These are phyloP conservation scores for Tetrax tetrax DNA, from an alignment of 2,113 vertebrate genomes.

Conservation along the genomic window DNA sequence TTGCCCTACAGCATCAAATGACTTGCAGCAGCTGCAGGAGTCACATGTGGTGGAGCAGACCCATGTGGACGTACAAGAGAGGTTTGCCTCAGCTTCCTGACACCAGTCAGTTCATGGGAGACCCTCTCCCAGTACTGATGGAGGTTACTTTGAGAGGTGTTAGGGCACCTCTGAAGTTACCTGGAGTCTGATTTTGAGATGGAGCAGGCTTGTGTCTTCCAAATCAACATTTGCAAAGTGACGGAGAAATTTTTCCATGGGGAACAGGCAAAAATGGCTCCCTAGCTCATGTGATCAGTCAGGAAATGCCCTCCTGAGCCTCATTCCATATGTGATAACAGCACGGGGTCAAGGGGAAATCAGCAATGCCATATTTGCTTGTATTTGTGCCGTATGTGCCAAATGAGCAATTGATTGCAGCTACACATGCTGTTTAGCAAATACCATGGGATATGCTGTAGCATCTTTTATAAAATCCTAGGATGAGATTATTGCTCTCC, in stretches of 20 bases:
- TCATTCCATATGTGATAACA: neutral
- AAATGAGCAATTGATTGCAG: conserved; percentile 13
- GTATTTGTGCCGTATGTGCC: neutral
- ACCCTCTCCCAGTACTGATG: neutral
- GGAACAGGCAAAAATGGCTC: neutral
- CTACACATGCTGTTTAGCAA: neutral
- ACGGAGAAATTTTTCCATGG: neutral
- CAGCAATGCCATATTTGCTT: neutral
- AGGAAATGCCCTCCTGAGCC: neutral
- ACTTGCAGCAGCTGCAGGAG: neutral
- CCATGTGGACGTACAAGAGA: neutral
- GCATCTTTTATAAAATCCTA: neutral
- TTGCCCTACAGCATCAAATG: neutral
- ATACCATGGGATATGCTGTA: neutral
- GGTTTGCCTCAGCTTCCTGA: neutral
- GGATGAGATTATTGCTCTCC: neutral
- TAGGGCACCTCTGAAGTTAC: neutral
- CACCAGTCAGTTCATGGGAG: neutral
- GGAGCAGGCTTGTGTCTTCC: neutral
- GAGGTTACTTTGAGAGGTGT: neutral
- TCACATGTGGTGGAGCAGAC: neutral
- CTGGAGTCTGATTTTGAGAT: neutral
- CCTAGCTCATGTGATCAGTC: neutral
- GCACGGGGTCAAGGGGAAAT: neutral
- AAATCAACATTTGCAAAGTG: neutral